Conservation (phyloP, 2,113 vertebrate genomes). For the Chamaea fasciata region DNA sequence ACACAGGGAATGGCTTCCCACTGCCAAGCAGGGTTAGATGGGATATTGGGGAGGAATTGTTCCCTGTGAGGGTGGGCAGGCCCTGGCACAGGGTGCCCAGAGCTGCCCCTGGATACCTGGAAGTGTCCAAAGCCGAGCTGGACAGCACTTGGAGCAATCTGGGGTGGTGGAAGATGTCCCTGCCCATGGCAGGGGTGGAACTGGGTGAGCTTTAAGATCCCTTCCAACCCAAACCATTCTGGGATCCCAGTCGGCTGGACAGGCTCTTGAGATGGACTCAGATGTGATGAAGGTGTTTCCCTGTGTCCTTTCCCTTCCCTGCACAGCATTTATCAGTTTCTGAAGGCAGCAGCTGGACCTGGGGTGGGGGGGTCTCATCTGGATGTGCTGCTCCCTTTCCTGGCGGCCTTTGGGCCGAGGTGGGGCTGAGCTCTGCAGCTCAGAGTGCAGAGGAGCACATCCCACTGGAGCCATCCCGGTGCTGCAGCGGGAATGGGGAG, state of each 20-base stretch:
- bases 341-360: neutral
- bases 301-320: neutral
- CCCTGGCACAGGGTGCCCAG: neutral
- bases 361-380: neutral
- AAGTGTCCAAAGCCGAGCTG: neutral
- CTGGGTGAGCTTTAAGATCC: neutral
- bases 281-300: neutral
- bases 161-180: neutral
- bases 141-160: fast-evolving
- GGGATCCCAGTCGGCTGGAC: neutral
- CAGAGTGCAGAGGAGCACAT: neutral
- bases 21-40: fast-evolving
- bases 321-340: neutral
- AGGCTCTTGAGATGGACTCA: neutral
- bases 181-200: neutral
- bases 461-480: fast-evolving
- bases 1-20: neutral
- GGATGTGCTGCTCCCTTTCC: neutral
- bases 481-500: neutral
- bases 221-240: neutral
- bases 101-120: neutral
- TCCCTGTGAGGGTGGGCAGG: fast-evolving
- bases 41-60: neutral
- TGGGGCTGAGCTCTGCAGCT: neutral
- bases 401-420: neutral